Base-by-base conservation (phyloP, 30 jellyfish, hydroid and myxozoan species). In the Hydractinia echinata region DNA sequence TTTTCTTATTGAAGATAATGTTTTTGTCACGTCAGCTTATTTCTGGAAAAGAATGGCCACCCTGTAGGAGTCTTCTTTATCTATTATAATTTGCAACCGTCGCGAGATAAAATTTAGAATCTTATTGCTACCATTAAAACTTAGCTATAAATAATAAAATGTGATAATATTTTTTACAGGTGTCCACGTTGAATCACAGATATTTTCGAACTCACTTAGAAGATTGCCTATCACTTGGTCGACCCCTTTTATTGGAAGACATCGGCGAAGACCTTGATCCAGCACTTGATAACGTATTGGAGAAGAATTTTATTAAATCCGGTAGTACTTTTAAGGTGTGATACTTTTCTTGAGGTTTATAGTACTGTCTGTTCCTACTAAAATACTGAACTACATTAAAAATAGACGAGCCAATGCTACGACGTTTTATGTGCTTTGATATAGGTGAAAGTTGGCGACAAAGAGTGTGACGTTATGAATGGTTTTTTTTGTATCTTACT, bases 191-290 rank as follows among this genome's bases (percentile, higher is more conserved):
- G 87, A 92, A 92, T 73, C 96, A 92, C 92, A 92, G 86, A 76
- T 92, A 92, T 82, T 92, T 92, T 76, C 95, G 98, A 72, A 82
- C 96, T 5, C 98, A 92, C 79, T 72, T 92, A 51, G 98, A 92
- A 76, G 98, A 92, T 76, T 67, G 85, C 56, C 55, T 92, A 55
- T 92, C 98, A 20, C 93, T 92, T 49, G 98, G 98, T 18, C 77
- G 95, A 51, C 98, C 98, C 4, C 81, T 92, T 8, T 55, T 92
- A 76, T 69, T 92, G 51, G 92, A 92, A 84, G 98, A 92, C 70
- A 89, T 92, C 51, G 98, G 95, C 11, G 98, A 92, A 81, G 96
- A 92, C 44, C 84, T 92, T 10, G 98, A 92, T 76, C 98, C 98
- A 16, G 98, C 98, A 53, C 82, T 92, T 49, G 98, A 92, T 69